A percentile compares a stretch with the other conserved stretches of the same genome.
These are phyloP conservation scores for Zingel zingel DNA, from an alignment of 2,113 vertebrate species.

Conservation along the genomic window DNA sequence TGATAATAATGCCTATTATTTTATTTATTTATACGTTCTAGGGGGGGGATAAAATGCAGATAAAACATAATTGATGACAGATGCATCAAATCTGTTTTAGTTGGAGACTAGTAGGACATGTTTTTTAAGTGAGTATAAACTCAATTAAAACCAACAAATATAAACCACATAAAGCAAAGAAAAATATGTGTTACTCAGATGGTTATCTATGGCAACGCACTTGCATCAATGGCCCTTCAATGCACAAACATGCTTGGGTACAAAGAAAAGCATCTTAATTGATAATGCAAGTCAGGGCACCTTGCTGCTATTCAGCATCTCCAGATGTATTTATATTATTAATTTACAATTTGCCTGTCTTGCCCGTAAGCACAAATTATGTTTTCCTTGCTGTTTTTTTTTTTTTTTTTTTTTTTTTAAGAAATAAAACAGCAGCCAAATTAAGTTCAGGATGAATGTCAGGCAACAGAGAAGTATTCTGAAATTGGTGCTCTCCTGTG, in stretches of 20 bases:
- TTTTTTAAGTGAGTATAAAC: background rate
- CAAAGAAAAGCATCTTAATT: background rate
- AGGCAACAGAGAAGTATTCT: conserved; percentile 14
- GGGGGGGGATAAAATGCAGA: too few relatives aligned
- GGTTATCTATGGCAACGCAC: conserved; percentile 10
- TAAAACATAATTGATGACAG: too few relatives aligned
- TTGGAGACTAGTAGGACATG: background rate
- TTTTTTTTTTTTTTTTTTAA: background rate
- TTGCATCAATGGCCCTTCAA: background rate
- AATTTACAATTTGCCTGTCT: conserved; percentile 14
- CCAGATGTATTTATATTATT: background rate
- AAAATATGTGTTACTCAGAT: background rate
- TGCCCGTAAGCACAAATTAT: background rate
- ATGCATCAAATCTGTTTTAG: background rate
- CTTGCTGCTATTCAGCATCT: background rate
- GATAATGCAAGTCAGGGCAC: background rate
- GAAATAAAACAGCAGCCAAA: conserved; percentile 39
- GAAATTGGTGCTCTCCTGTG: conserved; percentile 29
- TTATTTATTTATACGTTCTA: too few relatives aligned
- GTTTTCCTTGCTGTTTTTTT: background rate
- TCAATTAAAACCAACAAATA: conserved; percentile 8
- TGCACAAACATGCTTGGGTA: conserved; percentile 9
- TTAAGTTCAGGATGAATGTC: conserved; percentile 32
- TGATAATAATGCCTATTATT: too few relatives aligned
- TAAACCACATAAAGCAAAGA: background rate